phyloP scores from a whole-genome alignment of 2,797 vertebrate genomes.

The Selene dorsalis region DNA sequence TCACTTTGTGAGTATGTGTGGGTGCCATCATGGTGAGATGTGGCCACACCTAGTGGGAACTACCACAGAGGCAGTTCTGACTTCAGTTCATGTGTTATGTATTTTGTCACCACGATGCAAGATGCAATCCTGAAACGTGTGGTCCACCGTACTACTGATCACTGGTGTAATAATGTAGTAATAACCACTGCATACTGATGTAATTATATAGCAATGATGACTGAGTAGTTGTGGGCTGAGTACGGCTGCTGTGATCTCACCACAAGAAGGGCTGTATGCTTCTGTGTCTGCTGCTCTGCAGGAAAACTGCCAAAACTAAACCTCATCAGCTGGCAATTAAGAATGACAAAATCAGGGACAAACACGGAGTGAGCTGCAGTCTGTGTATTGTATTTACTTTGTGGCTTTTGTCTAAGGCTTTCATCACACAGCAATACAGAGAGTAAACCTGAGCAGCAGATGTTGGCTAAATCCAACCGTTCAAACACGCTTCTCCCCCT shows the following conservation, averaged over 20 bases:
- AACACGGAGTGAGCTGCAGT: slow-evolving; percentile 59
- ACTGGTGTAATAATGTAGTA: neutral
- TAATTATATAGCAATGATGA: no score
- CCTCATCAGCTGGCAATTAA: slow-evolving; percentile 83
- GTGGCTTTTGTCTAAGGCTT: slow-evolving; percentile 83
- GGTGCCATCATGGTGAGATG: no score
- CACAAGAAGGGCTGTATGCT: neutral
- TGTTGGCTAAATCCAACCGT: slow-evolving; percentile 92
- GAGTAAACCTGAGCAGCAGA: slow-evolving; percentile 86
- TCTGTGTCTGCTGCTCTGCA: slow-evolving; percentile 30
- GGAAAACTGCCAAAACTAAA: slow-evolving; percentile 70
- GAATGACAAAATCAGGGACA: slow-evolving; percentile 75
- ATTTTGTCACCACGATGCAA: neutral
- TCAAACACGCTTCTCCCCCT: slow-evolving; percentile 86
- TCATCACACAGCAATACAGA: slow-evolving; percentile 90
- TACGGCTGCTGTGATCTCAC: neutral
- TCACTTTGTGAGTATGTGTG: no score
- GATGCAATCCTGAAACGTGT: no score
- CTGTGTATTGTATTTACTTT: slow-evolving; percentile 75
- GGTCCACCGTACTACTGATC: no score
- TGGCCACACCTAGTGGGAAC: no score
- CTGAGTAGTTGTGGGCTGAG: no score
- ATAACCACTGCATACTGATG: neutral
- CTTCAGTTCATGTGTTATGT: neutral
- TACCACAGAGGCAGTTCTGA: neutral